Evolutionary conservation across 2,888 invertebrate genomes (phyloP).

Genomic region (Drosophila anomalipes): DNA sequence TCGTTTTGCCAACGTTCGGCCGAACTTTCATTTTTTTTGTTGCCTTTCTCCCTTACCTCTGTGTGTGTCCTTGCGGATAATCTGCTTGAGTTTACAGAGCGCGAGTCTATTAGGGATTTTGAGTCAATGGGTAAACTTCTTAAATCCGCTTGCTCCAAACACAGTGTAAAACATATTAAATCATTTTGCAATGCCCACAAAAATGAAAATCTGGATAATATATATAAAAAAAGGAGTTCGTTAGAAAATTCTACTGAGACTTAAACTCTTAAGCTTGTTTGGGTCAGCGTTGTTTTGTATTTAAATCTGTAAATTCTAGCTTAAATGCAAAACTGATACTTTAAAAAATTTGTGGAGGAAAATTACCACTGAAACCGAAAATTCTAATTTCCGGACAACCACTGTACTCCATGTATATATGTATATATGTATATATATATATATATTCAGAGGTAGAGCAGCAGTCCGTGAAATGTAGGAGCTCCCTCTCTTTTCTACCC

Average conservation of each 20-base stretch:
- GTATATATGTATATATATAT: background rate
- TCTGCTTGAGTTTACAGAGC: constrained; percentile 30
- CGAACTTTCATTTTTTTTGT: constrained; percentile 28
- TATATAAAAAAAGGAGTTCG: background rate
- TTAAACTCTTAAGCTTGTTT: background rate
- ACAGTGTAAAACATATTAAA: constrained; percentile 2
- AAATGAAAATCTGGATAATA: background rate
- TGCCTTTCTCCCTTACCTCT: background rate
- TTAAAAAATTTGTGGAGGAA: background rate
- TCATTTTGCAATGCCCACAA: background rate
- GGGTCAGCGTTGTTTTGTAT: background rate
- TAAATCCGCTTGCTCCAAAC: background rate
- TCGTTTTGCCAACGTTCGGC: constrained; percentile 35
- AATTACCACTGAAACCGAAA: background rate
- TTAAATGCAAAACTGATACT: background rate
- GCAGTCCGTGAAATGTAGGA: background rate
- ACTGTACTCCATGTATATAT: background rate
- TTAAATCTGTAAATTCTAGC: background rate
- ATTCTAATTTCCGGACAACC: background rate
- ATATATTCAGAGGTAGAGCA: background rate
- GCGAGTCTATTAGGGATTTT: constrained; percentile 34
- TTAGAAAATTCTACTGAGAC: background rate
- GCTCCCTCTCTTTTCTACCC: background rate
- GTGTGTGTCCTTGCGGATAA: constrained; percentile 42
- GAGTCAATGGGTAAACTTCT: constrained; percentile 2